Evolutionary conservation across 1,140 invertebrate species (phyloP).

Genomic region (Drosophila watanabei): DNA sequence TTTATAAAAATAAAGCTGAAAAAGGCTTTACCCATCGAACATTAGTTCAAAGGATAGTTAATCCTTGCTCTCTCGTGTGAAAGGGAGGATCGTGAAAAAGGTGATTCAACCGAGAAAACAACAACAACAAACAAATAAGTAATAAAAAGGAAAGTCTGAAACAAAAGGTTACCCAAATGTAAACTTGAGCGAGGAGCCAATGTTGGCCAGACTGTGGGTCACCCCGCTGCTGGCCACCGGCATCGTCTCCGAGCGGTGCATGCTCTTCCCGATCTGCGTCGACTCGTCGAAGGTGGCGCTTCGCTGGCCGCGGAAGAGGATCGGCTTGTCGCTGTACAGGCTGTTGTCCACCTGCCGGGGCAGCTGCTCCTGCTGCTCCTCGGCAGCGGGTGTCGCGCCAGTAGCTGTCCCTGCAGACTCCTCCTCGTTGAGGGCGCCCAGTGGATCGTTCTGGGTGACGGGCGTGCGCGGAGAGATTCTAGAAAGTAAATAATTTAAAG

Average conservation of each 20-base stretch:
- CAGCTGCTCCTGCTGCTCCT: slow-evolving; percentile 34
- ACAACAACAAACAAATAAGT: not conserved
- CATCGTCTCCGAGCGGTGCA: slow-evolving; percentile 94
- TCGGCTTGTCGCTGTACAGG: slow-evolving; percentile 86
- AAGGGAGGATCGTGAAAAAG: slow-evolving; percentile 4
- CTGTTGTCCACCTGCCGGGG: slow-evolving; percentile 57
- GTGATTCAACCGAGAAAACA: slow-evolving; percentile 8
- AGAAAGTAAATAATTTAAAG: not conserved
- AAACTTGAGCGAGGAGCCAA: slow-evolving; percentile 92
- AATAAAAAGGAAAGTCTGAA: not conserved
- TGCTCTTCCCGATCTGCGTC: slow-evolving; percentile 84
- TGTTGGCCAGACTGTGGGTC: slow-evolving; percentile 91
- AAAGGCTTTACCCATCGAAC: not conserved
- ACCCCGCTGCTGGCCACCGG: slow-evolving; percentile 89
- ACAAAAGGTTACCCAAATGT: slow-evolving; percentile 91
- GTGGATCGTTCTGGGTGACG: slow-evolving; percentile 95
- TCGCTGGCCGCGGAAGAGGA: slow-evolving; percentile 86
- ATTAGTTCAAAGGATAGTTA: not conserved
- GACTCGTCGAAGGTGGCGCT: slow-evolving; percentile 89
- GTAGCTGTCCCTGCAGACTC: slow-evolving; percentile 47
- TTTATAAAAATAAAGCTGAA: not conserved
- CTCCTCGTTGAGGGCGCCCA: slow-evolving; percentile 91
- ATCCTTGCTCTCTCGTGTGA: not conserved
- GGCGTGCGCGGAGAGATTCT: slow-evolving; percentile 91
- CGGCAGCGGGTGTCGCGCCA: slow-evolving; percentile 37